Conservation (phyloP, 2,797 vertebrate genomes). For the Huso huso region DNA sequence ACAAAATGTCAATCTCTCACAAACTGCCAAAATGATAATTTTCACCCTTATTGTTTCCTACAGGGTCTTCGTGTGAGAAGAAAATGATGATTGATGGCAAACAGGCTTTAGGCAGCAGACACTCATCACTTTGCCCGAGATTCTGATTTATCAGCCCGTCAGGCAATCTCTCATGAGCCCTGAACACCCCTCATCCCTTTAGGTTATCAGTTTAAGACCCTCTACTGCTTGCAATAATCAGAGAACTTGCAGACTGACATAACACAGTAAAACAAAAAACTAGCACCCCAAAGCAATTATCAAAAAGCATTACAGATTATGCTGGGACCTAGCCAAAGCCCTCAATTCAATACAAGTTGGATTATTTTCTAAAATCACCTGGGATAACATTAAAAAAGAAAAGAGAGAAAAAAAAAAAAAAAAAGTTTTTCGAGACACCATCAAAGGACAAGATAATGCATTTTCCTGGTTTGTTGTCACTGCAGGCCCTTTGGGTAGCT, state of each 20-base stretch:
- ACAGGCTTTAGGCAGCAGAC: conserved; percentile 60
- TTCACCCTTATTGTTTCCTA: conserved; percentile 61
- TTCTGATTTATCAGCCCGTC: conserved; percentile 51
- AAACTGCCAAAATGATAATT: conserved; percentile 49
- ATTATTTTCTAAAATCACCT: conserved; percentile 31
- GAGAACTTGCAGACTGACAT: conserved; percentile 25
- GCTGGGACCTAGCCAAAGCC: conserved; percentile 59
- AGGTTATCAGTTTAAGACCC: conserved; percentile 43
- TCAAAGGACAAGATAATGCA: conserved; percentile 73
- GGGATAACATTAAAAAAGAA: conserved; percentile 34
- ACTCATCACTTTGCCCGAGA: conserved; percentile 56
- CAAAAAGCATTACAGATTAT: conserved; percentile 42
- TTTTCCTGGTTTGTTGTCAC: conserved; percentile 76
- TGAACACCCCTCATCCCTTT: conserved; percentile 39
- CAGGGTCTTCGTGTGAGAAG: conserved; percentile 65
- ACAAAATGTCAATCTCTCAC: conserved; percentile 45
- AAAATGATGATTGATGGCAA: conserved; percentile 76
- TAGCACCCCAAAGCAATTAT: conserved; percentile 31
- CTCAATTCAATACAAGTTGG: conserved; percentile 38
- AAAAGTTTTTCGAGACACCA: conserved; percentile 19
- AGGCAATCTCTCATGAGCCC: conserved; percentile 34
- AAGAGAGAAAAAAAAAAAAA: conserved; percentile 28
- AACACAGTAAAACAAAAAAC: conserved; percentile 10
- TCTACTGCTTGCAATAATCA: conserved; percentile 42
- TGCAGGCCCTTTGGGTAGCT: conserved; percentile 81